Base-by-base conservation (phyloP, 2,113 vertebrate genomes). In the Xiphorhynchus elegans region DNA sequence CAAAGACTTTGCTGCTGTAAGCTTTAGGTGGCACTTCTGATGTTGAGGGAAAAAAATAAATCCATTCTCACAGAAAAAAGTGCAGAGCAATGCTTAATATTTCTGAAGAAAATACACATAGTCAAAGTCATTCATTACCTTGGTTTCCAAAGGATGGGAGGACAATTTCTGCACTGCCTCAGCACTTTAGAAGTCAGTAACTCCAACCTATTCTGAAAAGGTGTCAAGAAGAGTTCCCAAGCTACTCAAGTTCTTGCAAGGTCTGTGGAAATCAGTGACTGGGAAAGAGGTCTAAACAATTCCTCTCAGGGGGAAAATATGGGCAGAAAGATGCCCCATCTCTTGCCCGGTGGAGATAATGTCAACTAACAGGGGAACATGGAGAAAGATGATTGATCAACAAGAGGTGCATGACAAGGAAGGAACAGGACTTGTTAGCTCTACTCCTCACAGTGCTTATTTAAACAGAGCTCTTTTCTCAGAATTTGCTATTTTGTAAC, bases 21-120 rank as follows among this genome's bases (percentile, higher is more conserved):
- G 49, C 50, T 94, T 91, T 90, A 78, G 75, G 23, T 64, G 47
- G 29, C 40, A n/a, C 19, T 58, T 94, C 7, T 59, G 24, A 59
- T 59, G 18, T 68, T 56, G 21, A 89, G 14, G 28, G 28, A 1
- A 13, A 23, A 90, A 87, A 66, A 53, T 42, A n/a, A 55, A 31
- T 72, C 17, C 2, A 2, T 76, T 81, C 28, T 82, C 4, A 56
- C 59, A 66, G 79, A 62, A 75, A 60, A 93, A 94, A 92, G 50
- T 8, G 25, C 35, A 83, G 50, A 88, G 40, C 77, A 14, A 60
- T 46, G 33, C 55, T 50, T 23, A 80, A 10, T 63, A 91, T 75
- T 87, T 87, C 58, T 84, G 49, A 82, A 84, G 49, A 81, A 91
- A 93, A 93, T 37, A 82, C 1, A 63, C n/a, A 64, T 5, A 14